Evolutionary conservation across 2,113 vertebrate species (phyloP).

Genomic region (Empidonax alnorum): DNA sequence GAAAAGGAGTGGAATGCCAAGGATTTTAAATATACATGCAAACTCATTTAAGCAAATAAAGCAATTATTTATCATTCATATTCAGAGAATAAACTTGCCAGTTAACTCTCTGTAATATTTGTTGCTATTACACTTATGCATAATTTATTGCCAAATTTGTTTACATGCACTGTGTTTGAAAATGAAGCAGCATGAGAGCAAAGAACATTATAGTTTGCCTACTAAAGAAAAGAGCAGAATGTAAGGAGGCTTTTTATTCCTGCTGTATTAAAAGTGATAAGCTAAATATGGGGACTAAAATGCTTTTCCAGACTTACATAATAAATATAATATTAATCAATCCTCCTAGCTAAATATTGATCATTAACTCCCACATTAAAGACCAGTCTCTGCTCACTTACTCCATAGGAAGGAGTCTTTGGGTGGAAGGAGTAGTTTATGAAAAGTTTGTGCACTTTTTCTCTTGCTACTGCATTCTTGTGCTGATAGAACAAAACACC

Average conservation of each 20-base stretch:
- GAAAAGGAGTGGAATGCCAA: background rate
- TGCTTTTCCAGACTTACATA: background rate
- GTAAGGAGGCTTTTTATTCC: background rate
- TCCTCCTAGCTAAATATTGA: conserved; percentile 12
- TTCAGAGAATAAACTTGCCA: conserved; percentile 48
- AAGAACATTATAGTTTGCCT: conserved; percentile 35
- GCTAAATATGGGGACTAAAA: conserved; percentile 12
- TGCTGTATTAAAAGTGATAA: conserved; percentile 7
- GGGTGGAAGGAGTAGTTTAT: background rate
- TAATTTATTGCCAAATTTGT: conserved; percentile 67
- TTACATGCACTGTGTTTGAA: conserved; percentile 48
- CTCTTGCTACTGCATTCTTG: background rate
- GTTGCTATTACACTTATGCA: conserved; percentile 38
- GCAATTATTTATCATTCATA: conserved; percentile 49
- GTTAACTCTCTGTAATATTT: conserved; percentile 60
- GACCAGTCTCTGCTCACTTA: background rate
- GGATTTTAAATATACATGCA: background rate
- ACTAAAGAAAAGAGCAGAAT: conserved; percentile 34
- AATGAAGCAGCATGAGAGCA: conserved; percentile 53
- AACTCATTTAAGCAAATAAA: conserved; percentile 26
- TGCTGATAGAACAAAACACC: background rate
- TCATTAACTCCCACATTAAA: conserved; percentile 26
- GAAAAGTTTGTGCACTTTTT: background rate
- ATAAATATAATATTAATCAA: background rate
- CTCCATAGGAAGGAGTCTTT: background rate